Conservation (phyloP, 2,797 vertebrate species). For the Siniperca scherzeri region DNA sequence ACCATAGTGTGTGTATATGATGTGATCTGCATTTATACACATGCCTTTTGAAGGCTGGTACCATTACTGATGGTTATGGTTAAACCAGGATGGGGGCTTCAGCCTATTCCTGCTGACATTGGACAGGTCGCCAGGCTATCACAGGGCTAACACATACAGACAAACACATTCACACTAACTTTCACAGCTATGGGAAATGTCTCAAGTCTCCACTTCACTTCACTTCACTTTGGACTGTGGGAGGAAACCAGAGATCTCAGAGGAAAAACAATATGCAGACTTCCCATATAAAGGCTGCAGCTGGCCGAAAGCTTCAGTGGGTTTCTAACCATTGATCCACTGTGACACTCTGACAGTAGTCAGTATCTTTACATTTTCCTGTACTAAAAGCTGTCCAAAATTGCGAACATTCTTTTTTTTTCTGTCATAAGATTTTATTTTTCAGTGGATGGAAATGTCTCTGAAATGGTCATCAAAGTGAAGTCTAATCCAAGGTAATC, state of each 20-base stretch:
- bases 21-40: constrained; percentile 19
- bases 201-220: constrained; percentile 7
- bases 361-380: neutral
- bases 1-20: constrained; percentile 27
- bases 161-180: neutral
- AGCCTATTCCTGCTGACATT: neutral
- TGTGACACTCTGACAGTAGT: neutral
- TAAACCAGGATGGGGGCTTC: neutral
- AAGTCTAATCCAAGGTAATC: neutral
- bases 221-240: constrained; percentile 6
- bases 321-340: constrained; percentile 1
- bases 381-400: neutral
- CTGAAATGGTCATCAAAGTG: neutral
- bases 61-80: constrained; percentile 12
- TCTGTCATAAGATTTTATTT: neutral
- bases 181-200: neutral
- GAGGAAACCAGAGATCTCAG: constrained; percentile 8
- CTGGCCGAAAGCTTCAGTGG: neutral
- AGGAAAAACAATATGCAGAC: constrained; percentile 16
- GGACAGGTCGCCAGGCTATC: neutral
- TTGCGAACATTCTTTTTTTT: neutral
- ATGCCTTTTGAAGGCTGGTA: neutral
- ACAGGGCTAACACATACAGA: neutral
- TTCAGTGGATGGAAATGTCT: neutral
- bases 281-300: neutral